A percentile compares a stretch with the other conserved stretches of the same genome.
These are phyloP conservation scores for Lacanobia oleracea DNA, from an alignment of 2,888 invertebrate species.

Conservation along the genomic window DNA sequence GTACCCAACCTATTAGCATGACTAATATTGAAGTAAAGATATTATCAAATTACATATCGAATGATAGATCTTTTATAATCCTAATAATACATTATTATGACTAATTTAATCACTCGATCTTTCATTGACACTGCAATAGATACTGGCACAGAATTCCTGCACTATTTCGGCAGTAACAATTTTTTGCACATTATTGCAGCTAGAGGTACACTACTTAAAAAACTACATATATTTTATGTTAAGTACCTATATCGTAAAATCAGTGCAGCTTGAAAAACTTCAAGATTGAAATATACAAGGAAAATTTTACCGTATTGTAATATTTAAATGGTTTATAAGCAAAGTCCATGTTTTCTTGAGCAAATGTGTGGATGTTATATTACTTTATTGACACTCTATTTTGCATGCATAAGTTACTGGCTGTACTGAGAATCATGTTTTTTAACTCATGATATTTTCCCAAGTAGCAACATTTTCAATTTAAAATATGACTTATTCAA, in stretches of 20 bases:
- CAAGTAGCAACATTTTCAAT: neutral
- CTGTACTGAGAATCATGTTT: conserved; percentile 11
- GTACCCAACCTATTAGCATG: neutral
- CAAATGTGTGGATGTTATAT: conserved; percentile 49
- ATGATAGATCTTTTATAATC: neutral
- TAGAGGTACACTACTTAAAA: neutral
- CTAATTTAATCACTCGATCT: conserved; percentile 6
- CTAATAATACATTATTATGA: conserved; percentile 1
- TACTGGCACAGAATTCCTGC: neutral
- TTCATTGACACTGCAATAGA: neutral
- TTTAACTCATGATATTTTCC: conserved; percentile 18
- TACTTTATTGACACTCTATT: conserved; percentile 52
- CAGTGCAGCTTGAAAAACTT: conserved; percentile 12
- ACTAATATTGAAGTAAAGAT: conserved; percentile 5
- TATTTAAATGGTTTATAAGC: conserved; percentile 45
- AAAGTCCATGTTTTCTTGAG: conserved; percentile 55
- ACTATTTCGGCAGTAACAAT: neutral
- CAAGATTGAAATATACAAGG: conserved; percentile 27
- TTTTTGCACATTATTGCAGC: neutral
- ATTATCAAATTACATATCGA: neutral
- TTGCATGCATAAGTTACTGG: conserved; percentile 28
- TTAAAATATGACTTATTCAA: conserved; percentile 7
- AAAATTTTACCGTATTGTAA: conserved; percentile 19
- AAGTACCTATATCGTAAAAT: neutral
- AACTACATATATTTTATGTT: no score